Conservation (phyloP, 1,140 invertebrate genomes). For the Brachionus asplanchnoidis region DNA sequence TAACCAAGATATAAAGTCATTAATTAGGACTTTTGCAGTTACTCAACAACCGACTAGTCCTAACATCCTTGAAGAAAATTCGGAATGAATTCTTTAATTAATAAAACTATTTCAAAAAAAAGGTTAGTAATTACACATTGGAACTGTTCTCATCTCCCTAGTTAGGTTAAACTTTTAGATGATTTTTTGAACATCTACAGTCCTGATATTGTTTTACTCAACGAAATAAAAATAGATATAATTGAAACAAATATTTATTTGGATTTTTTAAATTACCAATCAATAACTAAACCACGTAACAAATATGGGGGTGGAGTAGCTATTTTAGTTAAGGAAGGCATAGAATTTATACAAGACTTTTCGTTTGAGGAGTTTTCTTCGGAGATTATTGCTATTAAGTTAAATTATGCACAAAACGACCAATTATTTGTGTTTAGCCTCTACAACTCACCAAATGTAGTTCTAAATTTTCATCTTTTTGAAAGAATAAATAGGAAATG, state of each 20-base stretch:
- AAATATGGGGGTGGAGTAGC: not conserved
- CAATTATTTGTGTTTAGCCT: not conserved
- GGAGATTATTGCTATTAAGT: not conserved
- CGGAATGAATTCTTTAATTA: too few relatives aligned
- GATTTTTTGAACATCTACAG: not conserved
- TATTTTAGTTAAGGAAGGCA: not conserved
- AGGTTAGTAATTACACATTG: too few relatives aligned
- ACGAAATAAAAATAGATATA: not conserved
- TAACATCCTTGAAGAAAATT: too few relatives aligned
- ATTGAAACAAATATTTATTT: not conserved
- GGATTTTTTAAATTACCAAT: not conserved
- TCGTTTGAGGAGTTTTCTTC: not conserved
- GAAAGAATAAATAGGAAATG: not conserved
- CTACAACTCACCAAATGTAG: not conserved
- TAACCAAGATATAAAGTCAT: too few relatives aligned
- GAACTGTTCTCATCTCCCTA: too few relatives aligned
- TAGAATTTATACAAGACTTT: not conserved
- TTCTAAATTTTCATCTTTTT: not conserved
- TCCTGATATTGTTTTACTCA: not conserved
- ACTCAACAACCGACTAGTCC: too few relatives aligned
- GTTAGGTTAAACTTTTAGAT: not conserved
- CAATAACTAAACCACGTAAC: not conserved
- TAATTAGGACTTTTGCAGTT: too few relatives aligned
- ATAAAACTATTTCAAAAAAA: too few relatives aligned
- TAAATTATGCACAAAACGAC: not conserved